phyloP scores from a whole-genome alignment of 2,797 vertebrate species.

The Miichthys miiuy region DNA sequence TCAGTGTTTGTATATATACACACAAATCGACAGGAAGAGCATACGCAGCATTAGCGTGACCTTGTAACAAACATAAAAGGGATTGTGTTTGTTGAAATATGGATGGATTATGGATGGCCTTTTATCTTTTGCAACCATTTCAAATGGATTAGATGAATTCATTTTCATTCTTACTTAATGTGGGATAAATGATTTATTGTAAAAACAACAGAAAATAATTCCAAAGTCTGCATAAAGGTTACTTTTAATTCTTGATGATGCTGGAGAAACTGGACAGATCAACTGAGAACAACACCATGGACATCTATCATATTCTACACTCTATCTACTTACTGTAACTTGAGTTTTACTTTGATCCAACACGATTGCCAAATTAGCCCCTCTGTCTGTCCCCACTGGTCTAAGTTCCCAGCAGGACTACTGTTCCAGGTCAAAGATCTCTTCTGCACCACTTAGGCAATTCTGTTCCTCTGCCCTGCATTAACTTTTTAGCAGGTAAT shows the following conservation, averaged over 20 bases:
- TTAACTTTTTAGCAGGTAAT: conserved; percentile 82
- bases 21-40: conserved; percentile 31
- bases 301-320: neutral
- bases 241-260: neutral
- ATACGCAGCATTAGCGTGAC: conserved; percentile 42
- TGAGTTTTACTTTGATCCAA: conserved; percentile 40
- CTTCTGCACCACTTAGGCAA: conserved; percentile 69
- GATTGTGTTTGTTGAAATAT: conserved; percentile 52
- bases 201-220: neutral
- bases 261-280: conserved; percentile 3
- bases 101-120: conserved; percentile 36
- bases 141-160: conserved; percentile 27
- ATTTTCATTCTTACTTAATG: conserved; percentile 7
- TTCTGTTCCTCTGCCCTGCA: conserved; percentile 65
- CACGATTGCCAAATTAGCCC: conserved; percentile 27
- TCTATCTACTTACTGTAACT: conserved; percentile 1
- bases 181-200: neutral
- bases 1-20: conserved; percentile 38
- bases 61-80: conserved; percentile 58
- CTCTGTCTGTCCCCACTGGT: conserved; percentile 28
- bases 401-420: conserved; percentile 42
- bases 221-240: neutral
- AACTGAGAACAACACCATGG: conserved; percentile 2
- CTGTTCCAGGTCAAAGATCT: conserved; percentile 73
- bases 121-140: conserved; percentile 50